Base-by-base conservation (phyloP, 2,797 vertebrate species). In the Valencia hispanica region DNA sequence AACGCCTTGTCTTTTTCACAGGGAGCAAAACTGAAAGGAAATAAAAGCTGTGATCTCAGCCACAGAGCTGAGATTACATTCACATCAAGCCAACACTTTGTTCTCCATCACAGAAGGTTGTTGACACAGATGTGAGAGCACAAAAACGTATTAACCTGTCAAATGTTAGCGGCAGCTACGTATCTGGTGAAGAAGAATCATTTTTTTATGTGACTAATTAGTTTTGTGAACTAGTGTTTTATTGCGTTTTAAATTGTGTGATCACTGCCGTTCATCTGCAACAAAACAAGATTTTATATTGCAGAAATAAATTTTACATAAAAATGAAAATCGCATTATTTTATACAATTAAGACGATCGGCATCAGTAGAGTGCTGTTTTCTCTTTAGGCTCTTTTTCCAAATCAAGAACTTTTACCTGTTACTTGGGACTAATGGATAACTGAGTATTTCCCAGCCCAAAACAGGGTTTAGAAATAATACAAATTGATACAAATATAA, bases 1-100 rank as follows among this genome's bases (percentile, higher is more conserved):
- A 72, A 66, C 57, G 59, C 14, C 55, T n/a, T 17, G 14, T 25
- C 17, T 70, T 73, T 48, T 51, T 73, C 68, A 12, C 66, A 48
- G 34, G 73, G 51, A 74, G 0, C 55, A 36, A n/a, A 51, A 77
- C 53, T 43, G 11, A 57, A 71, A 10, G n/a, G 20, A 55, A 51
- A 74, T n/a, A 51, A 20, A 34, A 79, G 66, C 27, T 15, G 30
- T 69, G 53, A 81, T 74, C 61, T 32, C 2, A 82, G 61, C 70
- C 47, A 50, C 71, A 55, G 20, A 69, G 68, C 48, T 75, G 55
- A 79, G 50, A 65, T 85, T 77, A 70, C 32, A 43, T 79, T 78
- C 30, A 81, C 59, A 43, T 74, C 18, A 45, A 68, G 70, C 65
- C 59, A 79, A 72, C 68, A 7, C 75, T 83, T 79, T 66, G 48